phyloP scores from a whole-genome alignment of 2,113 vertebrate genomes.

The Corythaeola cristata region DNA sequence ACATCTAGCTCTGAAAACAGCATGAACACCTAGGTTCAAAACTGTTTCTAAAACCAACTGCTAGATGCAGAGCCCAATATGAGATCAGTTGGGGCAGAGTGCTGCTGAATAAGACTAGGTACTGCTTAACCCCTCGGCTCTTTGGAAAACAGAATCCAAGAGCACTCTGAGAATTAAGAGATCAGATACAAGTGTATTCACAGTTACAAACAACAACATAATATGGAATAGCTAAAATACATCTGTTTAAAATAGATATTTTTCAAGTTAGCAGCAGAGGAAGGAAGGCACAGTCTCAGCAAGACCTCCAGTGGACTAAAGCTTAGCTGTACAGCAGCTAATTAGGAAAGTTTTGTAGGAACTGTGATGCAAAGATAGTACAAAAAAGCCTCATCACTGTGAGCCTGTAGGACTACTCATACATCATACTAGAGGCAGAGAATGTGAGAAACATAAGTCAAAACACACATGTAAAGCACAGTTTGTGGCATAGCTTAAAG shows the following conservation, averaged over 20 bases:
- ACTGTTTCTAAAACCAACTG: not conserved
- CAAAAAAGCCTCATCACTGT: not conserved
- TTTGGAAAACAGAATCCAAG: not conserved
- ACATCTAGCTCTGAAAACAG: not conserved
- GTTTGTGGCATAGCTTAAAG: too few species aligned
- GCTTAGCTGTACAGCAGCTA: not conserved
- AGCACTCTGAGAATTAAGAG: not conserved
- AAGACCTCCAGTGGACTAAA: not conserved
- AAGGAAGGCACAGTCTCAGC: not conserved
- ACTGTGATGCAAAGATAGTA: fast-evolving
- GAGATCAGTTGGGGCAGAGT: not conserved
- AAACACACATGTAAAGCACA: not conserved
- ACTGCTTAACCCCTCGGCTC: not conserved
- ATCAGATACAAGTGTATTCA: not conserved
- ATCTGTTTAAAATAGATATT: not conserved
- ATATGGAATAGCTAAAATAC: not conserved
- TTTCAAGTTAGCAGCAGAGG: not conserved
- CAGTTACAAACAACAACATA: not conserved
- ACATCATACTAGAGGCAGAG: not conserved
- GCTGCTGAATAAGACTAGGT: not conserved
- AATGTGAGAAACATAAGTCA: not conserved
- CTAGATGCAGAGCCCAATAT: not conserved
- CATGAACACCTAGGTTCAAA: not conserved
- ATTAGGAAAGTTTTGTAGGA: not conserved
- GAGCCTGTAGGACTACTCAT: not conserved